Evolutionary conservation across 2,797 vertebrate species (phyloP), one percentile per base, ranked within the genome.

Genomic region (Myotis vivesi): DNA sequence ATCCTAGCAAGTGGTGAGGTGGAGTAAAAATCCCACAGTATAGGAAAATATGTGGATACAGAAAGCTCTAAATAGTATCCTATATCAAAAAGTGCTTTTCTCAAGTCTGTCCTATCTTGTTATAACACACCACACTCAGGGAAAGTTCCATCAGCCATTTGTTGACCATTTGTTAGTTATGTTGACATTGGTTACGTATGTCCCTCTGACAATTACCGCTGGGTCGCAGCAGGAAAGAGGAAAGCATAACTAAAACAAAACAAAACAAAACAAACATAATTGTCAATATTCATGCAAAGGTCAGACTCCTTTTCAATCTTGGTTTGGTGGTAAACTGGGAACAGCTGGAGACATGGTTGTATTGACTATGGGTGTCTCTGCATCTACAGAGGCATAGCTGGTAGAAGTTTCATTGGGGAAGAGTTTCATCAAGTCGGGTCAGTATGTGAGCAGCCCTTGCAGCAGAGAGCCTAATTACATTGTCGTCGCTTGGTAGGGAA

Each of bases 161-260:
- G 38, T 59, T 38, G 41, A 25, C 44, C 23, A 41, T 85, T 71
- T 95, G 33, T 64, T 79, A 94, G 7, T 55, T 81, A 22, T 68
- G 17, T 55, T 94, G 71, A 95, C 76, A 55, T 64, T 84, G 23
- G 23, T 77, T 55, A 2, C 20, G 3, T 76, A 16, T 66, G 5
- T 77, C 16, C 36, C 16, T 77, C 49, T 86, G n/a, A 83, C 30
- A 76, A 28, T 64, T 85, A 81, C 73, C 49, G 3, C n/a, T 69
- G 68, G 49, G 28, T 81, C 53, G 81, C 15, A 68, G 71, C 38
- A 94, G 2, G 25, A 90, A 87, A 76, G 25, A 71, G 5, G 59
- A 88, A 95, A 75, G 25, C 20, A 72, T 41, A 87, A 66, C 36
- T 81, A 87, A 69, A 88, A 87, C 36, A 66, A 76, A 73, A 71